phyloP scores from a whole-genome alignment of 2,113 vertebrate species.

The Collichthys lucidus region DNA sequence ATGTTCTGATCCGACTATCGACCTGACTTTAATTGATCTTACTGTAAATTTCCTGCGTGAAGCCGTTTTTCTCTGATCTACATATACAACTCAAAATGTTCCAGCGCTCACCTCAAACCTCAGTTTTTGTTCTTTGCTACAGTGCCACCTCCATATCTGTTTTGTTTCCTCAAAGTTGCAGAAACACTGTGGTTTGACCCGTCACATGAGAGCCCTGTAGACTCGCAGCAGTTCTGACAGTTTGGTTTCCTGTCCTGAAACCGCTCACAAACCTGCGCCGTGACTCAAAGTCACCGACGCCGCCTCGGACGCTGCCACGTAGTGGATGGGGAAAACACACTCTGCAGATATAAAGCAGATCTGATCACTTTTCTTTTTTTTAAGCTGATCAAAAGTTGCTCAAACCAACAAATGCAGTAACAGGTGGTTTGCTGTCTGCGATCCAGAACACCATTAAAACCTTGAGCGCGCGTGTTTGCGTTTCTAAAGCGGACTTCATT shows the following conservation, averaged over 20 bases:
- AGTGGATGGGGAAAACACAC: background rate
- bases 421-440: slow-evolving; percentile 14
- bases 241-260: slow-evolving; percentile 48
- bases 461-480: slow-evolving; percentile 12
- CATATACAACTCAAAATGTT: slow-evolving; percentile 23
- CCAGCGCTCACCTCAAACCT: slow-evolving; percentile 8
- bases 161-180: background rate
- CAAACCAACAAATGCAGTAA: slow-evolving; percentile 12
- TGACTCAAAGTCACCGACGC: background rate
- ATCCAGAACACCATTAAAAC: slow-evolving; percentile 33
- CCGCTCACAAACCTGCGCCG: background rate
- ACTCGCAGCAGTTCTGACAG: slow-evolving; percentile 20
- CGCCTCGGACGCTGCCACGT: background rate
- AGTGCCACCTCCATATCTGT: background rate
- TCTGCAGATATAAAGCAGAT: background rate
- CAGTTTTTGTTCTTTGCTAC: background rate
- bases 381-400: background rate
- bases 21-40: background rate
- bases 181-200: slow-evolving; percentile 43
- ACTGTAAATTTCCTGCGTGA: background rate
- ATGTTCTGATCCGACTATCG: background rate
- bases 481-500: slow-evolving; percentile 12
- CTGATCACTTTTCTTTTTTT: background rate
- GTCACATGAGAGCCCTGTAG: slow-evolving; percentile 16
- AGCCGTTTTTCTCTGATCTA: background rate